Evolutionary conservation across 1,140 invertebrate species (phyloP).

Genomic region (Brachionus calyciflorus): DNA sequence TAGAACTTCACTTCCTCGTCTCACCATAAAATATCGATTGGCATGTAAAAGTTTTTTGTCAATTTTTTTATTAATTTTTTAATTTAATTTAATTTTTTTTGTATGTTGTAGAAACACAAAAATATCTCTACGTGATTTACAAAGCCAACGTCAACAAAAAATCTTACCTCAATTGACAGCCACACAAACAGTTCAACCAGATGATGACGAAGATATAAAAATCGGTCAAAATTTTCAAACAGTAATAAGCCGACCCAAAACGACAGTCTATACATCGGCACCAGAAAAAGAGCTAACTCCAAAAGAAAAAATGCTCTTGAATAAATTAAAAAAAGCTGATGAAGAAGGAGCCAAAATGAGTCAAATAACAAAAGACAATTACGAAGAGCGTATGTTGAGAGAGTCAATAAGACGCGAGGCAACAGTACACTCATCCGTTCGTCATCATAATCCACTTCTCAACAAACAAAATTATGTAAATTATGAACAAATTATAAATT

Average conservation of each 20-base stretch:
- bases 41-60: no score
- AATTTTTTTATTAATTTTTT: neutral
- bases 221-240: neutral
- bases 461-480: neutral
- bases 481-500: neutral
- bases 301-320: constrained; percentile 36
- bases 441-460: constrained; percentile 3
- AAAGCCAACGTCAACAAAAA: neutral
- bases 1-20: no score
- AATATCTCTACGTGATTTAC: constrained; percentile 1
- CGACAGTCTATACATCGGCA: neutral
- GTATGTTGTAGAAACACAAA: neutral
- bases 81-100: neutral
- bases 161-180: constrained; percentile 4
- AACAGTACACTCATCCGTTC: neutral
- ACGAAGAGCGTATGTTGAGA: constrained; percentile 43
- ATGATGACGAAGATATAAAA: constrained; percentile 39
- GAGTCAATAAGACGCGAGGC: constrained; percentile 20
- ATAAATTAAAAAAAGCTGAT: constrained; percentile 38
- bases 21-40: no score
- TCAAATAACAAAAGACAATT: constrained; percentile 49
- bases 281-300: constrained; percentile 10
- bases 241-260: constrained; percentile 10
- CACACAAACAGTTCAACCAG: constrained; percentile 5
- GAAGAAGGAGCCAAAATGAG: constrained; percentile 53